Percentiles rank a stretch among this genome's conserved stretches.
Conservation (phyloP, 1,140 invertebrate species). For the Neomicropteryx cornuta region DNA sequence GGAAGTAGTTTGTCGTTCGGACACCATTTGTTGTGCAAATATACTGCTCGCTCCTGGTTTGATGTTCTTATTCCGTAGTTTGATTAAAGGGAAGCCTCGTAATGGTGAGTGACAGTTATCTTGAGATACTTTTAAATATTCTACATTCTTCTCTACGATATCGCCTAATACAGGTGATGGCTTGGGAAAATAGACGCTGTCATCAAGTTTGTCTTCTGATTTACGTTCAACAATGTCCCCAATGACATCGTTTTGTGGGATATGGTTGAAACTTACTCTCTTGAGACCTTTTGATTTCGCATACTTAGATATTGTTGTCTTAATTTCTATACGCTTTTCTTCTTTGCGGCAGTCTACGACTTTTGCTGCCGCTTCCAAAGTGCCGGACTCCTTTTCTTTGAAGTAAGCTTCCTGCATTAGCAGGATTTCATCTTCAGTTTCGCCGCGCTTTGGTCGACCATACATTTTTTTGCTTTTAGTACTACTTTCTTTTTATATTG, state of each 20-base stretch:
- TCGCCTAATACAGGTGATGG: constrained; percentile 42
- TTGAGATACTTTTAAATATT: constrained; percentile 12
- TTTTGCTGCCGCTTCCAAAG: constrained; percentile 44
- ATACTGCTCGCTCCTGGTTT: constrained; percentile 18
- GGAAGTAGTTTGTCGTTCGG: neutral
- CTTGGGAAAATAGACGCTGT: constrained; percentile 35
- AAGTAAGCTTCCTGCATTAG: constrained; percentile 58
- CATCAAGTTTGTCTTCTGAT: constrained; percentile 23
- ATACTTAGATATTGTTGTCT: constrained; percentile 30
- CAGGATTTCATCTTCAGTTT: constrained; percentile 57
- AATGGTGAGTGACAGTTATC: constrained; percentile 9
- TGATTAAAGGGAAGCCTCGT: constrained; percentile 24
- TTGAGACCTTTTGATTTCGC: constrained; percentile 27
- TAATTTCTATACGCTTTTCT: constrained; percentile 7
- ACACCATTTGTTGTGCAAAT: constrained; percentile 18
- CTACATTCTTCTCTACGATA: constrained; percentile 45
- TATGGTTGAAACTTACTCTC: too few relatives aligned
- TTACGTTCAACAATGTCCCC: constrained; percentile 25
- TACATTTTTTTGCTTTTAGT: constrained; percentile 33
- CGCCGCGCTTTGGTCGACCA: constrained; percentile 47
- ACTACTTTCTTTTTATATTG: too few relatives aligned
- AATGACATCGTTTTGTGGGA: constrained; percentile 14
- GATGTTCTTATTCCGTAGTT: constrained; percentile 18
- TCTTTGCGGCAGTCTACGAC: constrained; percentile 39
- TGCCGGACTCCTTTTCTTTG: constrained; percentile 34